Evolutionary conservation across 2,113 vertebrate genomes (phyloP), one percentile per base, ranked within the genome.

Genomic region (Xenopus tropicalis): DNA sequence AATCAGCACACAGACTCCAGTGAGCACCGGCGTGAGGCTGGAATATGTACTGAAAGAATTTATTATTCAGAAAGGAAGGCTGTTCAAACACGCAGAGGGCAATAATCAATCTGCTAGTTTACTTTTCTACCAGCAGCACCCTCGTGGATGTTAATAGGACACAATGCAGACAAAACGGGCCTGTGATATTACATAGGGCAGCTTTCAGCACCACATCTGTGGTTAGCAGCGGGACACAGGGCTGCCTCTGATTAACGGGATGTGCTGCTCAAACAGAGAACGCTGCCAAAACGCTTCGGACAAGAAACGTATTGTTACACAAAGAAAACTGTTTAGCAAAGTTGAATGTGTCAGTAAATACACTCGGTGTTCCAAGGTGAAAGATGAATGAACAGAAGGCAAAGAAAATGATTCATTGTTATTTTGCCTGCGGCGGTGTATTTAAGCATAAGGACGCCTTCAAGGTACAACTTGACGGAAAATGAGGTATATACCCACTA

Each of bases 171-270:
- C 83, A 87, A 81, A 66, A 79, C 69, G 52, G 43, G 25, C 78
- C 82, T 85, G 79, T 84, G 77, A 48, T 1, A 61, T 54, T 80
- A 78, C 77, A 83, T 82, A 81, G 63, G 77, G 57, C 1, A 0
- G 76, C 80, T 74, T 78, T 81, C 79, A 80, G 73, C 0, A 22
- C 73, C 61, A 1, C 0, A 25, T 20, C n/a, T 64, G 1, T 0
- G 2, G 77, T 68, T 64, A 71, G 0, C 0, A 16, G 51, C 44
- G 54, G 57, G 70, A 62, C 78, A 70, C 14, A 75, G 78, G 14
- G 4, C 0, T 1, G 62, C 69, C 70, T 77, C 77, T 0, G n/a
- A 78, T 72, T 73, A 16, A 0, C 23, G 24, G 78, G 67, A 78
- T n/a, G 73, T 23, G 29, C 14, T 8, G 70, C 23, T 43, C 0